These are phyloP conservation scores for Lepidothrix coronata DNA, from an alignment of 2,113 vertebrate species.

Conservation along the genomic window DNA sequence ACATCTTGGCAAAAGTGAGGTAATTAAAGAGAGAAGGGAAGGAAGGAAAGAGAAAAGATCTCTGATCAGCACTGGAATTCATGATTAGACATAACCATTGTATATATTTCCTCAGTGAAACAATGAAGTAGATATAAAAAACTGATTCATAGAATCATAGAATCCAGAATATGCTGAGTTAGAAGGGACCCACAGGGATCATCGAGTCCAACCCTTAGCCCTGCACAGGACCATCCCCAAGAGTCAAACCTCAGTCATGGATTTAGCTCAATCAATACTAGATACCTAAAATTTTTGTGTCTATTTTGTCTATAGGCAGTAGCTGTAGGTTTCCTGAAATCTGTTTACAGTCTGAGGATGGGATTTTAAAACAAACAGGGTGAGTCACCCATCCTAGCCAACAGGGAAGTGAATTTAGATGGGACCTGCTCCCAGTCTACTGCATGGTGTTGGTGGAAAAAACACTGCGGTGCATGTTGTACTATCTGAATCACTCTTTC, in stretches of 20 bases:
- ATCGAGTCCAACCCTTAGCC: not conserved
- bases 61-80: not conserved
- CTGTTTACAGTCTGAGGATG: not conserved
- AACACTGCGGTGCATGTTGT: not conserved
- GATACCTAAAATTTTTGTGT: not conserved
- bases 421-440: not conserved
- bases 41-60: not conserved
- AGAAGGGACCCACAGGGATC: not conserved
- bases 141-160: not conserved
- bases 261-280: not conserved
- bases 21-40: conserved; percentile 1
- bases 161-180: not conserved
- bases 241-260: not conserved
- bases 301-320: not conserved
- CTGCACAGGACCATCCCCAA: not conserved
- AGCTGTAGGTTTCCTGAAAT: not conserved
- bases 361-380: not conserved
- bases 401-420: not conserved
- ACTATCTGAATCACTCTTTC: not conserved
- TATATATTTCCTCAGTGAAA: not conserved
- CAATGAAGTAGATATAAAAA: not conserved
- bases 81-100: not conserved
- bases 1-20: not conserved
- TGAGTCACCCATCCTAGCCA: not conserved
- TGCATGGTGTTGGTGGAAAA: not conserved